Percentiles rank a stretch among this genome's conserved stretches.
These are phyloP conservation scores for Pogonophryne albipinna DNA, from an alignment of 2,797 vertebrate species.

Conservation along the genomic window DNA sequence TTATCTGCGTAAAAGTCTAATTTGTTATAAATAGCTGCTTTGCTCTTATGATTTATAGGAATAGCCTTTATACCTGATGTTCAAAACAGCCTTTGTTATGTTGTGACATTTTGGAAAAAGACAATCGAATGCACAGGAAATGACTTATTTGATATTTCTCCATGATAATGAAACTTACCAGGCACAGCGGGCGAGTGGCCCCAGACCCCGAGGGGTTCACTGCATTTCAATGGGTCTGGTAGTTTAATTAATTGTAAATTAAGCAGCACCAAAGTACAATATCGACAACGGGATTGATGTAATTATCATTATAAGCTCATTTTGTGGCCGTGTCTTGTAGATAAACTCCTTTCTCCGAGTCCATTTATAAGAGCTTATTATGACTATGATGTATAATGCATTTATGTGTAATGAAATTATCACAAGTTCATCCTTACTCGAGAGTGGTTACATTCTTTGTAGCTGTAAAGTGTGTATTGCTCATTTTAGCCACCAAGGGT, in stretches of 20 bases:
- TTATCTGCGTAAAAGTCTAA: slow-evolving; percentile 17
- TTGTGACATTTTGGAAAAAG: slow-evolving; percentile 7
- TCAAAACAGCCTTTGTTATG: not conserved
- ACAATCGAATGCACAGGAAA: not conserved
- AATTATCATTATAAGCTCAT: not conserved
- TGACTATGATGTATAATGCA: not conserved
- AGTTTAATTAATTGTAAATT: slow-evolving; percentile 2
- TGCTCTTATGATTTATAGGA: slow-evolving; percentile 13
- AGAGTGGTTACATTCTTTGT: not conserved
- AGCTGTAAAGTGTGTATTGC: too few relatives aligned
- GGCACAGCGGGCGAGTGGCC: not conserved
- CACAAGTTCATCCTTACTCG: not conserved
- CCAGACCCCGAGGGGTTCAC: not conserved
- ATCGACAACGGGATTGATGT: not conserved
- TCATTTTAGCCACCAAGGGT: too few relatives aligned
- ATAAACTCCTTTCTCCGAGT: not conserved
- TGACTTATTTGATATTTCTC: not conserved
- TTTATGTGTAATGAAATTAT: not conserved
- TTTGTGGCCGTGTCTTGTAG: not conserved
- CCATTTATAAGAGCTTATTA: not conserved
- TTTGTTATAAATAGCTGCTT: slow-evolving; percentile 45
- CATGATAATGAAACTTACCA: not conserved
- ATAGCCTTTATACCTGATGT: slow-evolving; percentile 10
- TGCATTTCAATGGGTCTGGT: not conserved
- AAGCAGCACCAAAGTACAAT: not conserved